A percentile compares a stretch with the other conserved stretches of the same genome.
These are phyloP conservation scores for Nomada hirtipes DNA, from an alignment of 2,888 invertebrate species.

Conservation along the genomic window DNA sequence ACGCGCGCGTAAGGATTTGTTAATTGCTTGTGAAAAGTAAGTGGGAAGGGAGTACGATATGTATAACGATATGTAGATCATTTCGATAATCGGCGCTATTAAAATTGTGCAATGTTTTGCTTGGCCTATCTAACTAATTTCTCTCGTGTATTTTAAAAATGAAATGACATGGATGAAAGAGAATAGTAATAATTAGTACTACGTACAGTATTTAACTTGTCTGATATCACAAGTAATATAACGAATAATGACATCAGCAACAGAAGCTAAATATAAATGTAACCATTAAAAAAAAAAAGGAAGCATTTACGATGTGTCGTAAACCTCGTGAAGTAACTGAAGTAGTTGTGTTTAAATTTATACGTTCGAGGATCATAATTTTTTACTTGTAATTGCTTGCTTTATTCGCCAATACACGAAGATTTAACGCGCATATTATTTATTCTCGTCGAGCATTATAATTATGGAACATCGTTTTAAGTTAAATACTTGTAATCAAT, in stretches of 20 bases:
- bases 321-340: background rate
- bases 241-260: background rate
- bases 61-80: background rate
- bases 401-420: background rate
- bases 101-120: background rate
- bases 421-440: slow-evolving; percentile 6
- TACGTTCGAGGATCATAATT: background rate
- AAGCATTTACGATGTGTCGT: background rate
- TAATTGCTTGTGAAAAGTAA: no score
- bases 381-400: slow-evolving; percentile 2
- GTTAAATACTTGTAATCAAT: slow-evolving; percentile 31
- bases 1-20: no score
- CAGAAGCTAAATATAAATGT: background rate
- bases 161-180: background rate
- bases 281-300: background rate
- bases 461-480: slow-evolving; percentile 23
- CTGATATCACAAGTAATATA: background rate
- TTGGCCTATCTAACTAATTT: background rate
- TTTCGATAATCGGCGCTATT: background rate
- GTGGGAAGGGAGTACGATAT: no score
- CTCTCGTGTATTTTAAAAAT: background rate
- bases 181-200: slow-evolving; percentile 4
- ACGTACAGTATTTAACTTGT: background rate
- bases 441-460: slow-evolving; percentile 36
- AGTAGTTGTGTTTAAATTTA: slow-evolving; percentile 3